A percentile compares a stretch with the other conserved stretches of the same genome.
These are phyloP conservation scores for Pteronura brasiliensis DNA, from an alignment of 2,113 vertebrate species.

Conservation along the genomic window DNA sequence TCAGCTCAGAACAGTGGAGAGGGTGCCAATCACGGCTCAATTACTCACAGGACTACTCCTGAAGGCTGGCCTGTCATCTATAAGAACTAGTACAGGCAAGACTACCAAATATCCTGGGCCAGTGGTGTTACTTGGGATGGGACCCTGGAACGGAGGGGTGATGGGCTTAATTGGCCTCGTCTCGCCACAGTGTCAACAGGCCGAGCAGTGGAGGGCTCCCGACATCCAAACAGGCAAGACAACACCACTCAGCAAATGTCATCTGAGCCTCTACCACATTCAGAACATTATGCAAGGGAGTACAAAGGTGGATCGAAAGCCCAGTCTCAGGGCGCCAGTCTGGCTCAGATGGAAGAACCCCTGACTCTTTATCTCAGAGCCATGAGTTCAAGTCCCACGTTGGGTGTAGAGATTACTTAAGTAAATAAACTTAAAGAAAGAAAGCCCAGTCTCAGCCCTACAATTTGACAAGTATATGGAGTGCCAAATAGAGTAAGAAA, in stretches of 20 bases:
- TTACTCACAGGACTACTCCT: constrained; percentile 33
- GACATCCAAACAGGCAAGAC: background rate
- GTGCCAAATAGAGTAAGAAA: background rate
- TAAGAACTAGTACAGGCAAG: background rate
- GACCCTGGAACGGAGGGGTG: background rate
- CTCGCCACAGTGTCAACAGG: background rate
- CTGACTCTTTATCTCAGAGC: background rate
- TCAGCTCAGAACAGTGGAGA: background rate
- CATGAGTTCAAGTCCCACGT: background rate
- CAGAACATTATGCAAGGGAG: background rate
- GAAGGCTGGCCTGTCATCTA: background rate
- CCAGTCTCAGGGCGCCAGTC: background rate
- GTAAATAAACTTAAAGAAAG: background rate
- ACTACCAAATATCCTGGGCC: background rate
- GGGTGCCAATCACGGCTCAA: constrained; percentile 47
- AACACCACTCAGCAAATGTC: background rate
- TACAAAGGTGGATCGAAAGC: background rate
- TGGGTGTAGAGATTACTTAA: background rate
- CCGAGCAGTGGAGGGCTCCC: background rate
- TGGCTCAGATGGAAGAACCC: background rate
- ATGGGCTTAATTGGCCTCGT: background rate
- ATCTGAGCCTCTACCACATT: background rate
- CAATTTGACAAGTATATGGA: background rate
- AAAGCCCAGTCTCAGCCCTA: background rate
- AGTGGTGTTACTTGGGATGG: background rate